These are phyloP conservation scores for Cranoglanis bouderius DNA, from an alignment of 2,113 vertebrate genomes.

Conservation along the genomic window DNA sequence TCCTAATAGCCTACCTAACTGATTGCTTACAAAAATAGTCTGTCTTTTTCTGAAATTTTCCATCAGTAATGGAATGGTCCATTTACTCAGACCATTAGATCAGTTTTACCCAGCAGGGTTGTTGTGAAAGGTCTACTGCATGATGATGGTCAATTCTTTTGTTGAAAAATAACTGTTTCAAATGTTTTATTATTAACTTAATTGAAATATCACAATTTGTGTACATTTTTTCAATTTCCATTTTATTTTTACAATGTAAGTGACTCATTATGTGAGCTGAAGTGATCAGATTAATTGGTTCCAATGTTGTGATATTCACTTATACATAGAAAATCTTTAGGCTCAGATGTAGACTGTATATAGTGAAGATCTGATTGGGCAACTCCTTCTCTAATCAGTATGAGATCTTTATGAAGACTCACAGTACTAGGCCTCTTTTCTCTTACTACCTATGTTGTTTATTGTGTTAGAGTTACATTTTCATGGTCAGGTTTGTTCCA, in stretches of 20 bases:
- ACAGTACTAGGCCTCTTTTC: background rate
- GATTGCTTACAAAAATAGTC: slow-evolving; percentile 13
- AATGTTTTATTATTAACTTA: background rate
- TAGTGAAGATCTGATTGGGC: background rate
- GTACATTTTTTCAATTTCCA: background rate
- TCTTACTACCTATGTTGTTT: background rate
- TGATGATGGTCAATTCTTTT: too few species aligned
- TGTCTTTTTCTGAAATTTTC: background rate
- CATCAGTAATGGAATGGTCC: background rate
- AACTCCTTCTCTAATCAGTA: background rate
- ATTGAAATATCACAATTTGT: background rate
- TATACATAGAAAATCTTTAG: background rate
- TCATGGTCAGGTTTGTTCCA: background rate
- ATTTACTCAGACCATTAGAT: background rate
- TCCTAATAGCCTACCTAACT: background rate
- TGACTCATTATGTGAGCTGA: background rate
- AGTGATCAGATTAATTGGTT: background rate
- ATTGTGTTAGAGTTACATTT: background rate
- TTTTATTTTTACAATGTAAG: background rate
- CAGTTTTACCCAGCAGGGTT: background rate
- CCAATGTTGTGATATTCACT: background rate
- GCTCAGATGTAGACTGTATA: background rate
- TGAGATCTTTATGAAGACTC: background rate
- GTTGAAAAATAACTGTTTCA: background rate
- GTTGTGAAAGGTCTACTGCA: background rate